These are phyloP conservation scores for Diarsia rubi DNA, from an alignment of 2,888 invertebrate species.

Conservation along the genomic window DNA sequence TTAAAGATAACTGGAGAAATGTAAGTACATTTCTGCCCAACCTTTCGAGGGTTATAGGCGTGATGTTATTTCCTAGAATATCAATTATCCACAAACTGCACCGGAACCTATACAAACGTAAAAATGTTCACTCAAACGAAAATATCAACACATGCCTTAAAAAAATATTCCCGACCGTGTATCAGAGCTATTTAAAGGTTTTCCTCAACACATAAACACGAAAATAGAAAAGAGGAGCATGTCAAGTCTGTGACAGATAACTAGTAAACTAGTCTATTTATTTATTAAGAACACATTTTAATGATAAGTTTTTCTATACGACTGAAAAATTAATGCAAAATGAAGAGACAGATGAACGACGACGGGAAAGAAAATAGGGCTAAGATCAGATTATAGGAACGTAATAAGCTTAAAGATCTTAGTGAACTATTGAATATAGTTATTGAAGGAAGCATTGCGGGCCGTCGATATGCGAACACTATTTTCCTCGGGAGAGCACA, in stretches of 20 bases:
- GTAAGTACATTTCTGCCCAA: too few relatives aligned
- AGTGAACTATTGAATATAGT: conserved; percentile 44
- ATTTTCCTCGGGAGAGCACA: conserved; percentile 55
- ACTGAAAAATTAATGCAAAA: conserved; percentile 12
- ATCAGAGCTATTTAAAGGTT: conserved; percentile 48
- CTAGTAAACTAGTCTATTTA: conserved; percentile 50
- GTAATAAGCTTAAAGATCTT: conserved; percentile 46
- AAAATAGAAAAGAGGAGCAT: conserved; percentile 58
- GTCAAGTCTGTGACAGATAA: conserved; percentile 52
- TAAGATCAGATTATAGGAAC: conserved; percentile 36
- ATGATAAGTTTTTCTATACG: conserved; percentile 11
- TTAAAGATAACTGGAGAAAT: too few relatives aligned
- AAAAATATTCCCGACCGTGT: conserved; percentile 31
- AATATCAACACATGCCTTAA: conserved; percentile 49
- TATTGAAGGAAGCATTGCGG: conserved; percentile 52
- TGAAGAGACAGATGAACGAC: background rate
- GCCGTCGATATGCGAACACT: conserved; percentile 36
- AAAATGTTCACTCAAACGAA: conserved; percentile 32
- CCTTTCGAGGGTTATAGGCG: too few relatives aligned
- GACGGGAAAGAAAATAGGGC: conserved; percentile 1
- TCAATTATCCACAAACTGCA: background rate
- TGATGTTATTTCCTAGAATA: background rate
- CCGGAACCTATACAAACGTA: conserved; percentile 3
- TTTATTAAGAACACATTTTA: conserved; percentile 35
- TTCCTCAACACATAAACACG: conserved; percentile 33